A percentile compares a stretch with the other conserved stretches of the same genome.
phyloP scores from a whole-genome alignment of 2,888 invertebrate genomes.

The Tanytarsus gracilentus region DNA sequence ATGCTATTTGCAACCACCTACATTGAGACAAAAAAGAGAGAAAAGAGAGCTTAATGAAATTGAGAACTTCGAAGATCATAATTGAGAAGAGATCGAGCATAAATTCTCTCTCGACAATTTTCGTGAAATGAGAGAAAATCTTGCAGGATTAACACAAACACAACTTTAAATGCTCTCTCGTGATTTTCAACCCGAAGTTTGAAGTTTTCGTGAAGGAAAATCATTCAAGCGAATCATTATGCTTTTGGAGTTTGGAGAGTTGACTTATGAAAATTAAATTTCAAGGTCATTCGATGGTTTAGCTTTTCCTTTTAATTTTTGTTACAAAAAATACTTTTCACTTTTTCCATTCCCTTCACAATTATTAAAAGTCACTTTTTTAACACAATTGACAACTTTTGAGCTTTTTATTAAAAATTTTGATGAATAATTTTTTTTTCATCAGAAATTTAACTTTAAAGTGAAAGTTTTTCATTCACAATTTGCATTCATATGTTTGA shows the following conservation, averaged over 20 bases:
- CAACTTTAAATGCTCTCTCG: background rate
- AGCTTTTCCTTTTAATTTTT: background rate
- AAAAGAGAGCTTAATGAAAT: background rate
- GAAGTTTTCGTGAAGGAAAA: background rate
- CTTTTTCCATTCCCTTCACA: background rate
- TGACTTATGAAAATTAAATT: background rate
- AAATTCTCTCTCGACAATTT: background rate
- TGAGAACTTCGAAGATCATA: conserved; percentile 6
- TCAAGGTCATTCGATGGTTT: background rate
- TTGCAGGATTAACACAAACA: conserved; percentile 20
- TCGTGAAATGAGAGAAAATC: conserved; percentile 20
- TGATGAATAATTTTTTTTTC: no score
- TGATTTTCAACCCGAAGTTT: background rate
- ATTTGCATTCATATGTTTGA: no score
- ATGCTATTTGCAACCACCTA: conserved; percentile 23
- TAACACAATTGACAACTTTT: no score
- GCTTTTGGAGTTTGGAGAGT: background rate
- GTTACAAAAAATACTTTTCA: background rate
- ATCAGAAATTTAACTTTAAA: no score
- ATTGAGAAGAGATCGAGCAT: background rate
- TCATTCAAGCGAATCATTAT: conserved; percentile 26
- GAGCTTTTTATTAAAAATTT: no score
- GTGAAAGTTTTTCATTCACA: no score
- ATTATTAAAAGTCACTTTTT: no score
- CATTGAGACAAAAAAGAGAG: background rate